These are phyloP conservation scores for Plotosus lineatus DNA, from an alignment of 2,113 vertebrate species.

Conservation along the genomic window DNA sequence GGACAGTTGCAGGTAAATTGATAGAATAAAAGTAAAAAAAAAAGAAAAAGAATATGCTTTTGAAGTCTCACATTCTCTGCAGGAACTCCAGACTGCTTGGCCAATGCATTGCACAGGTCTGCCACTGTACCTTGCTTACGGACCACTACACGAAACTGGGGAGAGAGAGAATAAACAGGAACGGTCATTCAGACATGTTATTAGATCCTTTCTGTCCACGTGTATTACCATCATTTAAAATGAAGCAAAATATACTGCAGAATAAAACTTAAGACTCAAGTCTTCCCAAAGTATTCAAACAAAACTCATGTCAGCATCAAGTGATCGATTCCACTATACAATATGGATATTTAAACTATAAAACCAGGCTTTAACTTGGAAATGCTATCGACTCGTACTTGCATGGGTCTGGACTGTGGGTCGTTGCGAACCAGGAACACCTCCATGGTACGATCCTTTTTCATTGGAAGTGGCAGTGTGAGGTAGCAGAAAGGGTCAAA, in stretches of 20 bases:
- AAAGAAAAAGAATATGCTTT: neutral
- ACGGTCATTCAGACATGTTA: neutral
- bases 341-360: neutral
- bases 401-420: constrained; percentile 83
- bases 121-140: constrained; percentile 87
- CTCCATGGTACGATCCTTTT: constrained; percentile 87
- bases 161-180: neutral
- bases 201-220: neutral
- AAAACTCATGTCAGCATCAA: neutral
- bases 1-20: too few relatives aligned
- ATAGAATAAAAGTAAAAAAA: too few relatives aligned
- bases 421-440: constrained; percentile 85
- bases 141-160: constrained; percentile 86
- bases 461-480: constrained; percentile 87
- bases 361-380: neutral
- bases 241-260: neutral
- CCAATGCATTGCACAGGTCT: constrained; percentile 87
- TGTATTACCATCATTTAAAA: neutral
- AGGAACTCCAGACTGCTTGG: constrained; percentile 82
- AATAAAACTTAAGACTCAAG: neutral
- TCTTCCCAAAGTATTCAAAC: neutral
- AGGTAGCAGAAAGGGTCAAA: constrained; percentile 94
- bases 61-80: constrained; percentile 82
- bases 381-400: constrained; percentile 72
- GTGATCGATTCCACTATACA: neutral